Evolutionary conservation across 2,113 vertebrate genomes (phyloP).

Genomic region (Excalfactoria chinensis): DNA sequence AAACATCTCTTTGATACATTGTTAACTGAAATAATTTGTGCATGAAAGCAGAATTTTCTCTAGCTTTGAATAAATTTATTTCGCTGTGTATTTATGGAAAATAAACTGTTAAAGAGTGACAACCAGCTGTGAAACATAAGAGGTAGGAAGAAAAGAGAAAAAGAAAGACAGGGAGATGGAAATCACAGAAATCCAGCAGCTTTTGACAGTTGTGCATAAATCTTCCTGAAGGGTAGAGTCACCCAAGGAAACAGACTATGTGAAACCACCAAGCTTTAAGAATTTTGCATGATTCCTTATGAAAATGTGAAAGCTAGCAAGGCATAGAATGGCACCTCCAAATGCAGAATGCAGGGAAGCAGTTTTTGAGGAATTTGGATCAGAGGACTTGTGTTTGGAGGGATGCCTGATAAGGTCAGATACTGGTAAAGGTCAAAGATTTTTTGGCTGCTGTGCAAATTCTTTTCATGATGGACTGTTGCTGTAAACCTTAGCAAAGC

Average conservation of each 20-base stretch:
- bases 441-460: neutral
- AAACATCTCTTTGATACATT: constrained; percentile 53
- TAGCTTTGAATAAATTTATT: neutral
- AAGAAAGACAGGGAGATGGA: neutral
- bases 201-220: constrained; percentile 62
- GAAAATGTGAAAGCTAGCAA: neutral
- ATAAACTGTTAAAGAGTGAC: constrained; percentile 60
- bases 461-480: neutral
- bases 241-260: constrained; percentile 42
- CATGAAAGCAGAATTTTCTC: constrained; percentile 50
- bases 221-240: constrained; percentile 58
- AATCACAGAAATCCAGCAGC: constrained; percentile 48
- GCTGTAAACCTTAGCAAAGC: neutral
- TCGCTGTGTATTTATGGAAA: constrained; percentile 66
- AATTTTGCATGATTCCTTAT: constrained; percentile 22
- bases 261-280: constrained; percentile 44
- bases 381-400: accelerated
- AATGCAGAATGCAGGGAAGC: neutral
- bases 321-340: neutral
- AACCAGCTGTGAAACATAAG: constrained; percentile 36
- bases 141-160: neutral
- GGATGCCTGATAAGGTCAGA: neutral
- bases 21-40: constrained; percentile 64
- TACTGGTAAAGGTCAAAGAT: neutral
- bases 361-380: neutral